A percentile compares a stretch with the other conserved stretches of the same genome.
These are phyloP conservation scores for Pristis pectinata DNA, from an alignment of 2,797 vertebrate genomes.

Conservation along the genomic window DNA sequence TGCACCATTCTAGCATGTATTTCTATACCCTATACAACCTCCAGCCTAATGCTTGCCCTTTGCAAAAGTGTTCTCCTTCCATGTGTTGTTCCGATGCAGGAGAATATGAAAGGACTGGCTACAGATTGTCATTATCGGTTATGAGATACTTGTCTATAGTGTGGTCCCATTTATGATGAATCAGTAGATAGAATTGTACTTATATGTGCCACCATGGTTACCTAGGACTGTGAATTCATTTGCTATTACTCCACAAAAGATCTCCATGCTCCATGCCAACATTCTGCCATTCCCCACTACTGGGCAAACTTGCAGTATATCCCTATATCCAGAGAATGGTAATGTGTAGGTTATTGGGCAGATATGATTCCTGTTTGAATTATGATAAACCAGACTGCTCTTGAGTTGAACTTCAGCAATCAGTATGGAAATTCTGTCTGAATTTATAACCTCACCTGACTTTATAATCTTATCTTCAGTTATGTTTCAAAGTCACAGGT, in stretches of 20 bases:
- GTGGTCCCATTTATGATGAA: not conserved
- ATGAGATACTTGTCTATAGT: not conserved
- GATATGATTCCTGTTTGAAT: not conserved
- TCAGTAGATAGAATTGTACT: not conserved
- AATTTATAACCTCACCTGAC: not conserved
- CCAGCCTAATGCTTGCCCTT: not conserved
- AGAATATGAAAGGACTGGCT: not conserved
- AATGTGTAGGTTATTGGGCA: not conserved
- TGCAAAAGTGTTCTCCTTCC: not conserved
- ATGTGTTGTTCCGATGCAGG: not conserved
- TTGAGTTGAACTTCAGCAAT: not conserved
- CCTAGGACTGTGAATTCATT: not conserved
- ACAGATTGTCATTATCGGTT: not conserved
- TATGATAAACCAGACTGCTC: not conserved
- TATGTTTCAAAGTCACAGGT: not conserved
- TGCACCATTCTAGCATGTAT: no score
- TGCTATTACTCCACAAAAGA: not conserved
- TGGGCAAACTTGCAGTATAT: not conserved
- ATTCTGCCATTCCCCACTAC: not conserved
- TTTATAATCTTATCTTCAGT: not conserved
- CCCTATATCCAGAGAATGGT: not conserved
- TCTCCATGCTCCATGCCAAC: not conserved
- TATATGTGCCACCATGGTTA: not conserved
- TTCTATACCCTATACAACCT: no score
- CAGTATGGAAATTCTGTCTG: not conserved